Evolutionary conservation across 2,888 invertebrate species (phyloP).

Genomic region (Orthosia cruda): DNA sequence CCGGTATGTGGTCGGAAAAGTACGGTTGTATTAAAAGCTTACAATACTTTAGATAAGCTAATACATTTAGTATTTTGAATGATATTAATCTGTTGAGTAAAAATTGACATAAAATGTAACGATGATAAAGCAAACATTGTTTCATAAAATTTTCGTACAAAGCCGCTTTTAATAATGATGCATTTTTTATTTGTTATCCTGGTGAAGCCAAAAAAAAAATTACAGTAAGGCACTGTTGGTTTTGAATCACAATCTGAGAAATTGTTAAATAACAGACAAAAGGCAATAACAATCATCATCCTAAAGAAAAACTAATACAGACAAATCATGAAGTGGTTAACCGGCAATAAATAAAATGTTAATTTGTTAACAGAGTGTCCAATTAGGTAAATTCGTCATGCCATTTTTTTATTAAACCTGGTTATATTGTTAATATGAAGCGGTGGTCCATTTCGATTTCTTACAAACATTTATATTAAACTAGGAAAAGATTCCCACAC

Average conservation of each 20-base stretch:
- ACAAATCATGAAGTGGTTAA: conserved; percentile 14
- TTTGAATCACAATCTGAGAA: background rate
- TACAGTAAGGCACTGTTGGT: background rate
- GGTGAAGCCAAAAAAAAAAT: background rate
- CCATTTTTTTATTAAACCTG: too few species aligned
- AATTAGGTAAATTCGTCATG: too few species aligned
- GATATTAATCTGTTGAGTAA: conserved; percentile 6
- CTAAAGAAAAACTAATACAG: background rate
- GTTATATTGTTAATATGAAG: background rate
- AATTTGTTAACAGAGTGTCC: too few species aligned
- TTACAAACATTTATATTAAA: background rate
- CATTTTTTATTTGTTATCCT: background rate
- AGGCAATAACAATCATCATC: background rate
- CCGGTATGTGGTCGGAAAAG: conserved; percentile 56
- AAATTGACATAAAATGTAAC: conserved; percentile 11
- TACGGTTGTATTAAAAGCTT: conserved; percentile 41
- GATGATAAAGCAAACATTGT: background rate
- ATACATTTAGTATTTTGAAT: conserved; percentile 43
- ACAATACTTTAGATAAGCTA: conserved; percentile 51
- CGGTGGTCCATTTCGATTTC: background rate
- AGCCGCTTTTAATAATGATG: background rate
- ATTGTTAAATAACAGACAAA: background rate
- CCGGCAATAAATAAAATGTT: conserved; percentile 1
- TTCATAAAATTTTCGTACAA: background rate
- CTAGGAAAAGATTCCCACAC: background rate